Base-by-base conservation (phyloP, 2,113 vertebrate species). In the Dunckerocampus dactyliophorus region DNA sequence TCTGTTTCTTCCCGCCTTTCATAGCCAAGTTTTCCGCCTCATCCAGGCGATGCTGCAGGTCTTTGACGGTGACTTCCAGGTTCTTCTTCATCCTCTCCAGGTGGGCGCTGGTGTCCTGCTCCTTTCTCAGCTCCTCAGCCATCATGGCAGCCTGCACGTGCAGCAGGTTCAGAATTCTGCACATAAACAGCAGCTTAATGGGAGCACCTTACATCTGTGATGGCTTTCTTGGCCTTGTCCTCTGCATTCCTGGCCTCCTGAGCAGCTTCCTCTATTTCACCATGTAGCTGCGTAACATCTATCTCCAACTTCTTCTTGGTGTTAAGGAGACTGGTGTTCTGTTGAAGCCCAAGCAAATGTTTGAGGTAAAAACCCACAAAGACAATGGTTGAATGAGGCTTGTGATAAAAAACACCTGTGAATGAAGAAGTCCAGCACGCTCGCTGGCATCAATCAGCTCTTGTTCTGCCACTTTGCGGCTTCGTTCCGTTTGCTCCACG, bases 11-110 rank as follows among this genome's bases (percentile, higher is more conserved):
- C 13, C 91, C 92, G 0, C 91, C 91, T 72, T 91, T 91, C 80
- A 93, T 82, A 12, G 89, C 92, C 75, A 92, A 24, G 69, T 88
- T 91, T 52, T 93, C 92, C 0, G 91, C 91, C 72, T 94, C 90
- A 0, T 94, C 71, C 0, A 85, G 16, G 4, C 68, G 72, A 17
- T 75, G 83, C 72, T 85, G 83, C 68, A 85, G 75, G 63, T 85
- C 77, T 21, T 83, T 85, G 43, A 83, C 79, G 0, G 76, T 74
- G 1, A 48, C 74, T 55, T 85, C 80, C 74, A 85, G 62, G 72
- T 83, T 85, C 74, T 79, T 85, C 71, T 75, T 85, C 80, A 85
- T 85, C 73, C 82, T 81, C 69, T 85, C 82, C 73, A 85, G 80
- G 65, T 85, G 82, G 55, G 80, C 69, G 13, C 77, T 75, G 50